phyloP scores from a whole-genome alignment of 2,113 vertebrate species.

The Opisthocomus hoazin region DNA sequence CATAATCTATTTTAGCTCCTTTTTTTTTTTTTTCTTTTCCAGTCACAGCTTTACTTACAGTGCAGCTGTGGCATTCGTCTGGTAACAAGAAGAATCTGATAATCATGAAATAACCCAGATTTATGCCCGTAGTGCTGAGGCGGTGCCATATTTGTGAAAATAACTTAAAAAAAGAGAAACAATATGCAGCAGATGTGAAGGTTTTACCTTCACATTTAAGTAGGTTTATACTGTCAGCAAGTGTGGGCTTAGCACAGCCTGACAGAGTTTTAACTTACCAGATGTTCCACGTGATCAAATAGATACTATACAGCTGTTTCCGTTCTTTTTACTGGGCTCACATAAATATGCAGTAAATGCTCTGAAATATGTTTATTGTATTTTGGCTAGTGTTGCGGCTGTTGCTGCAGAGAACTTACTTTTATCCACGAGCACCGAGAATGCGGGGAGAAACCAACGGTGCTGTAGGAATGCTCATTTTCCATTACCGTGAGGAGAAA shows the following conservation, averaged over 20 bases:
- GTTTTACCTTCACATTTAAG: constrained; percentile 55
- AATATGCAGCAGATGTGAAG: constrained; percentile 57
- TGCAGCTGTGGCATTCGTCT: constrained; percentile 23
- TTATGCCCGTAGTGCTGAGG: constrained; percentile 17
- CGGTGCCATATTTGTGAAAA: constrained; percentile 48
- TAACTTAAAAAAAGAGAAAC: neutral
- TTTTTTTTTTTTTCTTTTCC: neutral
- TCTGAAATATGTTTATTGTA: constrained; percentile 31
- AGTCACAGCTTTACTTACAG: neutral
- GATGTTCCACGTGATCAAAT: constrained; percentile 51
- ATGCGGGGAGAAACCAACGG: neutral
- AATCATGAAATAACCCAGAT: constrained; percentile 39
- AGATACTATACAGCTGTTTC: constrained; percentile 61
- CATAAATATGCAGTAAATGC: constrained; percentile 47
- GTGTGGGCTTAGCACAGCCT: constrained; percentile 53
- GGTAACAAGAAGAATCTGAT: constrained; percentile 30
- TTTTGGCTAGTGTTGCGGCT: neutral
- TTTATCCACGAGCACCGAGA: neutral
- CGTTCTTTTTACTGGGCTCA: constrained; percentile 46
- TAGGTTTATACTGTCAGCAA: constrained; percentile 55
- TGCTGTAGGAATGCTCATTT: neutral
- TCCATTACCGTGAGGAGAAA: neutral
- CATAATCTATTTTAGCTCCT: constrained; percentile 7
- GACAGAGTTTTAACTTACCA: constrained; percentile 50
- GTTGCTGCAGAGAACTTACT: neutral